Base-by-base conservation (phyloP, 2,888 invertebrate species). In the Caenorhabditis imperialis region DNA sequence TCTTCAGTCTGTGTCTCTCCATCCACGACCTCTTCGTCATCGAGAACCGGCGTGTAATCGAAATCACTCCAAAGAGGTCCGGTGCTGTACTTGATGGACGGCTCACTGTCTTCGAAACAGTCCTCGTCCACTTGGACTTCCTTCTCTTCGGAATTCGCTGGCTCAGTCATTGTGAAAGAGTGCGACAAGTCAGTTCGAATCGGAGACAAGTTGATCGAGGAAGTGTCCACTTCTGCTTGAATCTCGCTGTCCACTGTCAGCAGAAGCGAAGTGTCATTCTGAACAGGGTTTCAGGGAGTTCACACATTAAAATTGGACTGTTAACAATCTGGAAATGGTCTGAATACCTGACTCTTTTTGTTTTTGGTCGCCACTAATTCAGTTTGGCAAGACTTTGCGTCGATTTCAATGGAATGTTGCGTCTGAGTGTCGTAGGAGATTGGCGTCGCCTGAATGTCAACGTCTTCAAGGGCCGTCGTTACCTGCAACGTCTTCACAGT, bases 61-160 rank as follows among this genome's bases (percentile, higher is more conserved):
- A 75, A 75, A 61, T 75, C 75, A 62, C 71, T 71, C 75, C 75
- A 75, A 8, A 75, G 55, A 12, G 70, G 70, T 30, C 65, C 70
- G 7, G 57, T 25, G 20, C n/a, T 44, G 33, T 30, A 33, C 33
- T 23, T 44, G 10, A 40, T 27, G 20, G 50, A 47, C 22, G 50
- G 35, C 18, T 48, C 63, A 18, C 37, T 25, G 20, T 23, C 12
- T 38, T 54, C 65, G 37, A 60, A 61, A 25, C 55, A 47, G 20
- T 61, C 48, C 50, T 61, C 70, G 42, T 70, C 70, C 20, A 61
- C 61, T 55, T 70, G 61, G 10, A 47, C 42, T 23, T 55, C 54
- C 42, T 61, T 61, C 40, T 70, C 69, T 54, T 70, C 69, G 30
- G 54, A 60, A 50, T 22, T 30, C 51, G 50, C 62, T 22, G 55